Evolutionary conservation across 2,888 invertebrate genomes (phyloP).

Genomic region (Lasius fuliginosus): DNA sequence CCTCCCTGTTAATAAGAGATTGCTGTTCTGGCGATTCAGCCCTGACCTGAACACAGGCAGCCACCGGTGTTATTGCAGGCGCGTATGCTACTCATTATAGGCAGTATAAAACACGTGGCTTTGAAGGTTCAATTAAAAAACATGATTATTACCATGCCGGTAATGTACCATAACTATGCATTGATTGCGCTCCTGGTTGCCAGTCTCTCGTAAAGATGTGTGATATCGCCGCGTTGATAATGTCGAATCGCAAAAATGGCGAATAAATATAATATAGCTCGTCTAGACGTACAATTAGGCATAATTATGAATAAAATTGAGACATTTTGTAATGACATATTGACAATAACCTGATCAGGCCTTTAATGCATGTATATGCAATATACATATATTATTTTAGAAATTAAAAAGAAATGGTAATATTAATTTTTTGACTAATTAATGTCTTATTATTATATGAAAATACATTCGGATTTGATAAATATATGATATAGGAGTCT

Average conservation of each 20-base stretch:
- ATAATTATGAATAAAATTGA: constrained; percentile 18
- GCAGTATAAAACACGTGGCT: constrained; percentile 36
- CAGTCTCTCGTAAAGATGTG: constrained; percentile 16
- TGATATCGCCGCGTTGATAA: not conserved
- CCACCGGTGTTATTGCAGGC: constrained; percentile 41
- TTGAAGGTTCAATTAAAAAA: constrained; percentile 42
- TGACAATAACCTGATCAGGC: not conserved
- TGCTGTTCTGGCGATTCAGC: constrained; percentile 39
- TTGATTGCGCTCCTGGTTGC: constrained; percentile 10
- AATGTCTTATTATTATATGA: not conserved
- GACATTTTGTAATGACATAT: not conserved
- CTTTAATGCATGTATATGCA: not conserved
- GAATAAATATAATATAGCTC: constrained; percentile 14
- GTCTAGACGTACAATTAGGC: not conserved
- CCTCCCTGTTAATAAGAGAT: constrained; percentile 66
- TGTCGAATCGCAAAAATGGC: not conserved
- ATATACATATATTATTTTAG: too few relatives aligned
- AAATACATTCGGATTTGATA: not conserved
- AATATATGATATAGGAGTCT: not conserved
- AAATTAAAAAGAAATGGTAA: not conserved
- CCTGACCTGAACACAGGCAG: constrained; percentile 53
- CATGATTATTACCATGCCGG: constrained; percentile 33
- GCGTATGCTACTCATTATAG: constrained; percentile 45
- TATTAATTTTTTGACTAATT: not conserved
- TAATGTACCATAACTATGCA: constrained; percentile 34